These are phyloP conservation scores for Cladorhizidae sp. DNA, from an alignment of 37 sponge, comb jelly and placozoan species.

Conservation along the genomic window DNA sequence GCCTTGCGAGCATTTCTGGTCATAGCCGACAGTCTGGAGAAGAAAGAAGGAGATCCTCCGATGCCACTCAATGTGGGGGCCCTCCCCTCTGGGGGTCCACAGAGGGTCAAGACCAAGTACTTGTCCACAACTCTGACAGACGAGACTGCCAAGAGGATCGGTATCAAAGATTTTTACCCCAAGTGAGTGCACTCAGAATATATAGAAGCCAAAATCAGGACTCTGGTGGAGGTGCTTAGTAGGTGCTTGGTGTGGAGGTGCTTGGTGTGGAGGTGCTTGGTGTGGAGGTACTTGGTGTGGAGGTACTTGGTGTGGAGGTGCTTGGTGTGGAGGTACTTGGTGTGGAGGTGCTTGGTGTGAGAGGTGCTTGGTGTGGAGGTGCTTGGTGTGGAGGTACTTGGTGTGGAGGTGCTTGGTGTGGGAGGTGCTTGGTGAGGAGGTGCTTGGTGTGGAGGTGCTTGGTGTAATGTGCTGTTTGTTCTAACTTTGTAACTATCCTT, in stretches of 20 bases:
- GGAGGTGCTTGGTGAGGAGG: too few species aligned
- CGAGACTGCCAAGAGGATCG: constrained; percentile 87
- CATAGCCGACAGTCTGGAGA: constrained; percentile 88
- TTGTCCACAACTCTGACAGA: constrained; percentile 88
- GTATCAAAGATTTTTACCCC: constrained; percentile 79
- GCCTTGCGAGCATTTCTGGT: constrained; percentile 93
- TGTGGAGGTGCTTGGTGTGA: too few species aligned
- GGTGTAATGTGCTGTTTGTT: too few species aligned
- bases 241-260: background rate
- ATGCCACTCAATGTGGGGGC: constrained; percentile 81
- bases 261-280: background rate
- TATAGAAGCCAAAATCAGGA: background rate
- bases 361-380: too few species aligned
- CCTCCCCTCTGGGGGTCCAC: constrained; percentile 81
- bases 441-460: too few species aligned
- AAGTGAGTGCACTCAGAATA: constrained; percentile 27
- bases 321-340: too few species aligned
- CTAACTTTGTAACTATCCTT: too few species aligned
- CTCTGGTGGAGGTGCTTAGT: too few species aligned
- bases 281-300: too few species aligned
- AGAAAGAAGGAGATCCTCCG: constrained; percentile 93
- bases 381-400: too few species aligned
- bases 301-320: too few species aligned
- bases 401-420: too few species aligned
- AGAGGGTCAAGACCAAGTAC: constrained; percentile 70